Conservation (phyloP, 2,888 invertebrate genomes). For the Epistrophella euchroma region DNA sequence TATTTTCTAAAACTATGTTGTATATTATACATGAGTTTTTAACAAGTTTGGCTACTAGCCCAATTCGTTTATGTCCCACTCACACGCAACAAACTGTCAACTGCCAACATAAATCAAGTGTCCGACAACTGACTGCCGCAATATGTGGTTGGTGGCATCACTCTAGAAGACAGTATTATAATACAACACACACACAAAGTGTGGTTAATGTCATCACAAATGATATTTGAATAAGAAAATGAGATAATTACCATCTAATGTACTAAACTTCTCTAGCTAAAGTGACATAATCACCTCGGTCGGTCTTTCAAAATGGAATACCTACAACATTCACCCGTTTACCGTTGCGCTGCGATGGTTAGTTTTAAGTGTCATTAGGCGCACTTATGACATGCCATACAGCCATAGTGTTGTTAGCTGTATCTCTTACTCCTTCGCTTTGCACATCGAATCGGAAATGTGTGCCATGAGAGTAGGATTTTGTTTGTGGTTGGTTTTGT, state of each 20-base stretch:
- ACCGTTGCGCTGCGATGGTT: slow-evolving; percentile 41
- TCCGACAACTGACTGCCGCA: slow-evolving; percentile 38
- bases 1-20: background rate
- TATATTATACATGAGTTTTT: slow-evolving; percentile 4
- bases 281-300: slow-evolving; percentile 59
- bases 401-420: background rate
- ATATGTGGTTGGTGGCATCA: slow-evolving; percentile 12
- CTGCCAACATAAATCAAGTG: slow-evolving; percentile 68
- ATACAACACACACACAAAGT: slow-evolving; percentile 45
- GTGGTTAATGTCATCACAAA: slow-evolving; percentile 62
- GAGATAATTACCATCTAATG: slow-evolving; percentile 70
- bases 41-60: slow-evolving; percentile 61
- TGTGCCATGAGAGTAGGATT: slow-evolving; percentile 12
- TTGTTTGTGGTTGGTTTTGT: slow-evolving; percentile 22
- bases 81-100: slow-evolving; percentile 66
- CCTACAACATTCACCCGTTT: slow-evolving; percentile 38
- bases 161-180: background rate
- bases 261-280: slow-evolving; percentile 38
- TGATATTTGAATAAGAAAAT: slow-evolving; percentile 72
- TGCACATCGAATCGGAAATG: slow-evolving; percentile 42
- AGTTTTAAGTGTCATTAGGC: slow-evolving; percentile 64
- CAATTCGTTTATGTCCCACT: slow-evolving; percentile 44
- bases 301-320: slow-evolving; percentile 32
- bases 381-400: slow-evolving; percentile 47
- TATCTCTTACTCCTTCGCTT: slow-evolving; percentile 40